A percentile compares a stretch with the other conserved stretches of the same genome.
Evolutionary conservation across 2,113 vertebrate genomes (phyloP).

Genomic region (Notothenia coriiceps): DNA sequence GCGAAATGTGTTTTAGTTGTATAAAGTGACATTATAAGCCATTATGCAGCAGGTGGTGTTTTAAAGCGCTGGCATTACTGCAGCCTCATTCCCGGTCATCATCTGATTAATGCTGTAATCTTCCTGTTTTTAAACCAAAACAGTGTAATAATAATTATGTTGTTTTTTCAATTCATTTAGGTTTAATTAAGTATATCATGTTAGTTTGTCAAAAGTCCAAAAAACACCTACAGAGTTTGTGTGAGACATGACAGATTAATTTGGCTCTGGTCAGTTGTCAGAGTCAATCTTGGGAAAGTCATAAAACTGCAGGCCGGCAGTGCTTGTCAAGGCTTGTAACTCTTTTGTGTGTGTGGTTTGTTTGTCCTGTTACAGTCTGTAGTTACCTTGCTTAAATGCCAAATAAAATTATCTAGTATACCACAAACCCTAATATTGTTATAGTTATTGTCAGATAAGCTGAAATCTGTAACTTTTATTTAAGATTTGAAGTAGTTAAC

Average conservation of each 20-base stretch:
- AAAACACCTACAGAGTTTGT: not conserved
- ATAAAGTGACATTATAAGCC: not conserved
- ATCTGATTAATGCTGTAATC: not conserved
- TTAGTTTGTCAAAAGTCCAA: not conserved
- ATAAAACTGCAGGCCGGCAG: not conserved
- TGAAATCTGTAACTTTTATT: not conserved
- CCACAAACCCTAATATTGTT: too few relatives aligned
- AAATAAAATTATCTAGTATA: not conserved
- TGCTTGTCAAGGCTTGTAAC: not conserved
- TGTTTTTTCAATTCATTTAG: not conserved
- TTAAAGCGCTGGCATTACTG: not conserved
- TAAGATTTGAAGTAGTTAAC: too few relatives aligned
- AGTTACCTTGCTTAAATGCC: not conserved
- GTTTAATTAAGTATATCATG: not conserved
- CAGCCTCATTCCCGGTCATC: not conserved
- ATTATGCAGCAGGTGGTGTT: not conserved
- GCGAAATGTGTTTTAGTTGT: not conserved
- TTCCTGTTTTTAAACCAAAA: not conserved
- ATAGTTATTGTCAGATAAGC: not conserved
- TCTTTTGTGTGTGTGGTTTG: not conserved
- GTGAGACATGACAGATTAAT: not conserved
- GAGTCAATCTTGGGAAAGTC: not conserved
- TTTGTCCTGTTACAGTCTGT: not conserved
- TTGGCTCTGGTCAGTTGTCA: not conserved
- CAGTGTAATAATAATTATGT: not conserved